Evolutionary conservation across 2,113 vertebrate genomes (phyloP).

Genomic region (Anguilla rostrata): DNA sequence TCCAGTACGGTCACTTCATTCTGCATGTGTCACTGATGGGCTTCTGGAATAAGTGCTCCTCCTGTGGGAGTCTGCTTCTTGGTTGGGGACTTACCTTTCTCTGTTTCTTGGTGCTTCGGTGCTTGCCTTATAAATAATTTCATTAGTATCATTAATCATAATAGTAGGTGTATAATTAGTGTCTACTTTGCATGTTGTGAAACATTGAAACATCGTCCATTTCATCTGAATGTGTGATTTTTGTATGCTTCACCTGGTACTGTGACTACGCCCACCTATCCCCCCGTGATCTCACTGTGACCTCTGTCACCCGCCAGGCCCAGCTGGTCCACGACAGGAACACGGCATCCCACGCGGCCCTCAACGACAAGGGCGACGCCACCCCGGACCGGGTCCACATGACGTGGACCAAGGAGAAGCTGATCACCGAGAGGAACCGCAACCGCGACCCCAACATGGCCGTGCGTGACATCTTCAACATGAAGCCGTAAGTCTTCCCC

Average conservation of each 20-base stretch:
- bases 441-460: constrained; percentile 73
- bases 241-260: background rate
- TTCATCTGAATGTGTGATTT: no score
- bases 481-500: constrained; percentile 87
- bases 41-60: background rate
- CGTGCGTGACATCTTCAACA: constrained; percentile 89
- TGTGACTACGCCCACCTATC: background rate
- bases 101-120: background rate
- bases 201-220: no score
- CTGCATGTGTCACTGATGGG: constrained; percentile 28
- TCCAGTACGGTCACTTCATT: constrained; percentile 12
- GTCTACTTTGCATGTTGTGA: background rate
- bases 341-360: constrained; percentile 74
- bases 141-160: no score
- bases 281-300: background rate
- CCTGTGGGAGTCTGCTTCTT: background rate
- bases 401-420: constrained; percentile 97
- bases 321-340: constrained; percentile 95
- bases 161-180: background rate
- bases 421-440: constrained; percentile 78
- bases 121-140: no score
- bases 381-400: constrained; percentile 84
- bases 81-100: background rate
- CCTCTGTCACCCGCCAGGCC: constrained; percentile 67
- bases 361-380: constrained; percentile 61